These are phyloP conservation scores for Penaeus vannamei DNA, from an alignment of 1,140 invertebrate species.

Conservation along the genomic window DNA sequence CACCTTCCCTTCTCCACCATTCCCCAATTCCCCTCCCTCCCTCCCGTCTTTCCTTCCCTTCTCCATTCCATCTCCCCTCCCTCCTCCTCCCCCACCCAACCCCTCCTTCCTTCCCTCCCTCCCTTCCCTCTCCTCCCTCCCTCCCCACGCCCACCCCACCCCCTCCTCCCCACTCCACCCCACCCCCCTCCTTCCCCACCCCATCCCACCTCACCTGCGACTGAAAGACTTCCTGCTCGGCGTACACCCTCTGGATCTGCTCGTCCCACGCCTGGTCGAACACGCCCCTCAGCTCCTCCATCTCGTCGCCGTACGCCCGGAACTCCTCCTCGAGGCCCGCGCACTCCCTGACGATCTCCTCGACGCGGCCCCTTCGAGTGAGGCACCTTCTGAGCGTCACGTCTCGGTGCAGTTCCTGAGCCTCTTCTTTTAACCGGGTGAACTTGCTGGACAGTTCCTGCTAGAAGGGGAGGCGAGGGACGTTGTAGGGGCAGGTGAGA, in stretches of 20 bases:
- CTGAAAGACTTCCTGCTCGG: constrained; percentile 81
- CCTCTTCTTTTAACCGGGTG: constrained; percentile 77
- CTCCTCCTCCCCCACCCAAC: too few relatives aligned
- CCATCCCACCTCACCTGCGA: constrained; percentile 73
- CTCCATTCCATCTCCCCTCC: too few relatives aligned
- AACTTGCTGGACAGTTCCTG: constrained; percentile 78
- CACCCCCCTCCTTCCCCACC: background rate
- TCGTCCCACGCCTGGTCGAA: constrained; percentile 81
- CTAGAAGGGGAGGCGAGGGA: background rate
- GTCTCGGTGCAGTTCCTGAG: constrained; percentile 78
- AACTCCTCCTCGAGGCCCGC: constrained; percentile 78
- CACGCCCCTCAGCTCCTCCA: constrained; percentile 77
- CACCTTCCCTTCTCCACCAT: too few relatives aligned
- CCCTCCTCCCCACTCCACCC: background rate
- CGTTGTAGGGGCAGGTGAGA: background rate
- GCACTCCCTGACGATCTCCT: constrained; percentile 77
- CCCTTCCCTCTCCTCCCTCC: background rate
- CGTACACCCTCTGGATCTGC: constrained; percentile 79
- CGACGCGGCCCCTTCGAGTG: constrained; percentile 68
- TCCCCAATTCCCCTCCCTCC: background rate
- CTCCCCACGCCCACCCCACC: background rate
- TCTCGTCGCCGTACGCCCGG: constrained; percentile 78
- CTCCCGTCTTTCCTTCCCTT: too few relatives aligned
- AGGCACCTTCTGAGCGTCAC: constrained; percentile 68
- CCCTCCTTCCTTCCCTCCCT: too few relatives aligned